These are phyloP conservation scores for Rhingia rostrata DNA, from an alignment of 2,888 invertebrate genomes.

Conservation along the genomic window DNA sequence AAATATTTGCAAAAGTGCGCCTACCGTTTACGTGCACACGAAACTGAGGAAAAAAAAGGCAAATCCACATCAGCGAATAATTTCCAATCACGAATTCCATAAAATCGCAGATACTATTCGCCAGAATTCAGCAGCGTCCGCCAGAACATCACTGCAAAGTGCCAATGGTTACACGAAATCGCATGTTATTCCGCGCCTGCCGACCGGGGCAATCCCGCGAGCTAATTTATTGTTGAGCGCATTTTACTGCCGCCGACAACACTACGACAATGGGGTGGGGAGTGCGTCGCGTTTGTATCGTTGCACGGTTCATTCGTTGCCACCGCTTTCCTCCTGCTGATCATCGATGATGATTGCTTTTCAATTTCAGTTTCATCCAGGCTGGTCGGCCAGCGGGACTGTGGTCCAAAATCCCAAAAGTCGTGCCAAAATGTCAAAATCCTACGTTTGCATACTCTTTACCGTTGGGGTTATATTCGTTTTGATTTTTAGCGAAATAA, in stretches of 20 bases:
- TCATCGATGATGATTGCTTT: conserved; percentile 49
- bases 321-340: conserved; percentile 48
- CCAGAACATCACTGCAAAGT: conserved; percentile 55
- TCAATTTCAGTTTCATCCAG: conserved; percentile 46
- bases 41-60: neutral
- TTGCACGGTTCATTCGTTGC: conserved; percentile 6
- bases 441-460: neutral
- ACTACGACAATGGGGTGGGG: neutral
- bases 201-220: neutral
- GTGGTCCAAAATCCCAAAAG: neutral
- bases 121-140: conserved; percentile 20
- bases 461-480: neutral
- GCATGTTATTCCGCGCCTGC: conserved; percentile 40
- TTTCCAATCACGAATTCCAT: conserved; percentile 66
- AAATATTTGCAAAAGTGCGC: conserved; percentile 46
- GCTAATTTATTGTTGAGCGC: conserved; percentile 53
- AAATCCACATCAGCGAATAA: conserved; percentile 58
- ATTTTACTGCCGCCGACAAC: neutral
- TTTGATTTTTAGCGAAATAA: neutral
- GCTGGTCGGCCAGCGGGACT: neutral
- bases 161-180: conserved; percentile 64
- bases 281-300: neutral
- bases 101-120: conserved; percentile 14
- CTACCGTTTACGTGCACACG: conserved; percentile 16
- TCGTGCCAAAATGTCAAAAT: neutral